A percentile compares a stretch with the other conserved stretches of the same genome.
These are phyloP conservation scores for Thamnophis elegans DNA, from an alignment of 2,797 vertebrate species.

Conservation along the genomic window DNA sequence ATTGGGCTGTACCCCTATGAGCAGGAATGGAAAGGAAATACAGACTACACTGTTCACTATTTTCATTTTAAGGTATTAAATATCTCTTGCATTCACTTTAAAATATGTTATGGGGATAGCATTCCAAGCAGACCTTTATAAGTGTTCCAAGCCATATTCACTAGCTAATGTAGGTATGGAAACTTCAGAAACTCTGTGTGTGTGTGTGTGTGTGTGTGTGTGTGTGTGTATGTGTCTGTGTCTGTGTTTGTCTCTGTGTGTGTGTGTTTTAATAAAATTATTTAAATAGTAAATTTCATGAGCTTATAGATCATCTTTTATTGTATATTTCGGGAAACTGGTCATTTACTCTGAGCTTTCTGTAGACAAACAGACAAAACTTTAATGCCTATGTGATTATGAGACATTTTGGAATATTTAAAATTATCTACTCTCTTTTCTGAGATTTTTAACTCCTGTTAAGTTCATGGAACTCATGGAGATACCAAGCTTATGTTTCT, in stretches of 20 bases:
- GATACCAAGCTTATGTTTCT: neutral
- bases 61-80: constrained; percentile 30
- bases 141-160: constrained; percentile 58
- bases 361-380: neutral
- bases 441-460: neutral
- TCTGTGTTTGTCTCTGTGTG: neutral
- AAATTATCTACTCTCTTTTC: neutral
- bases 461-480: neutral
- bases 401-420: neutral
- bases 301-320: neutral
- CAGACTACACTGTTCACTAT: constrained; percentile 35
- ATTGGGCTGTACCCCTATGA: constrained; percentile 8
- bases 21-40: constrained; percentile 43
- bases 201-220: neutral
- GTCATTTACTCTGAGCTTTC: neutral
- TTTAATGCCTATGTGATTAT: neutral
- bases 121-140: constrained; percentile 43
- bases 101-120: constrained; percentile 47
- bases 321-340: neutral
- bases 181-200: neutral
- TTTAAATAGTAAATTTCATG: constrained; percentile 10
- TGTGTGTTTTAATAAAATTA: constrained; percentile 15
- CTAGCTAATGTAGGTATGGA: constrained; percentile 29
- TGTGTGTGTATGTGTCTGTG: neutral
- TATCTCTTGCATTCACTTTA: constrained; percentile 1